Evolutionary conservation across 30 jellyfish, hydroid and myxozoan species (phyloP), one percentile per base, ranked within the genome.

Genomic region (Pseudorhiza aurosa): DNA sequence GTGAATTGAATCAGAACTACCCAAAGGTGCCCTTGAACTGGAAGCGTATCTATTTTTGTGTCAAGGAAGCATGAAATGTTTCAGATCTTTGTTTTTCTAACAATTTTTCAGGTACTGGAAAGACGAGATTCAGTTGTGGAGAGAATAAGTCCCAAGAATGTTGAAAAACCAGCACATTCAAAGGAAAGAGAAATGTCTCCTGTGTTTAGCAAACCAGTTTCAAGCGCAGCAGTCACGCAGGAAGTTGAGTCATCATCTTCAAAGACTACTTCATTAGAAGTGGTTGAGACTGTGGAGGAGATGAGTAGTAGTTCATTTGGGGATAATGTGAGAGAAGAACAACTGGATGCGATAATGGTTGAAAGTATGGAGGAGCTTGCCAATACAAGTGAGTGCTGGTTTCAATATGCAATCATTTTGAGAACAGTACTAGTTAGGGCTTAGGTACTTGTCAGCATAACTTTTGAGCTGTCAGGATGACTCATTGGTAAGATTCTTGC

Each of bases 271-370:
- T 51, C 95, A 1, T 42, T 89, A 22, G 89, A 75, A 28, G 87
- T 77, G 29, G 96, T 73, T 35, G 97, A 90, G 50, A 82, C 97
- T 12, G 94, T 90, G 27, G 94, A 79, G 43, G 97, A 90, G 50
- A 35, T 84, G 68, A 72, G 95, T 43, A 84, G 95, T 49, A 62
- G 95, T 22, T 68, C 83, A 5, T 62, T 57, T 62, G 69, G 68
- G 18, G 95, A 72, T 17, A 58, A 32, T 19, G 15, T 65, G 18
- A 65, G 75, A 63, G 91, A 80, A 5, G 91, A 80, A 49, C 84
- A 80, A 56, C 42, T 80, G 31, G 91, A 80, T 80, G 68, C 91
- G 1, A 58, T 80, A 4, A 35, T 80, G 84, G 84, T 80, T 21
- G 82, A 80, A 50, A 65, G 84, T 46, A 55, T 80, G 8, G 84